Percentiles rank a stretch among this genome's conserved stretches.
Evolutionary conservation across 2,888 invertebrate species (phyloP).

Genomic region (Teleiodes luculella): DNA sequence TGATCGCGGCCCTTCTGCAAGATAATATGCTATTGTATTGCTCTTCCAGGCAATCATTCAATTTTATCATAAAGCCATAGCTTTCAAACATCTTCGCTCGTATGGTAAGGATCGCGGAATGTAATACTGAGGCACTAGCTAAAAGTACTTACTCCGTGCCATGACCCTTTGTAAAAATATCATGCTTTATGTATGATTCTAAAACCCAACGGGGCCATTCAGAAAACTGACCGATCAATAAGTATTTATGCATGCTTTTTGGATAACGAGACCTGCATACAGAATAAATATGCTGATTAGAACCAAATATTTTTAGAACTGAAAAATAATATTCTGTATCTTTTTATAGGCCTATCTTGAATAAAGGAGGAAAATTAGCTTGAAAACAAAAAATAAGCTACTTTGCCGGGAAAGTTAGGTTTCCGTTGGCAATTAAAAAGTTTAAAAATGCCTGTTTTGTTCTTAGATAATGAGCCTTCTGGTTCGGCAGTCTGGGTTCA

Average conservation of each 20-base stretch:
- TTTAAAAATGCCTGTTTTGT: constrained; percentile 47
- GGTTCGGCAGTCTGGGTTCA: constrained; percentile 45
- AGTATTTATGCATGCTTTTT: background rate
- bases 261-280: background rate
- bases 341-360: constrained; percentile 2
- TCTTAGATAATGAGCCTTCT: constrained; percentile 51
- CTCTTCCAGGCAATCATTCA: constrained; percentile 34
- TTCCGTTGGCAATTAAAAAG: constrained; percentile 65
- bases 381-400: constrained; percentile 38
- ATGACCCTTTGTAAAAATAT: background rate
- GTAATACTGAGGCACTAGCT: background rate
- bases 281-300: constrained; percentile 1
- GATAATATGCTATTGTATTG: constrained; percentile 52
- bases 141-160: background rate
- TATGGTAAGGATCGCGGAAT: background rate
- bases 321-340: constrained; percentile 8
- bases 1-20: constrained; percentile 50
- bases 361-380: constrained; percentile 31
- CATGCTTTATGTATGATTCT: background rate
- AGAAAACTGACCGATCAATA: background rate
- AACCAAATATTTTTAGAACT: constrained; percentile 4
- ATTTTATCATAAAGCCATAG: constrained; percentile 31
- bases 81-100: constrained; percentile 4
- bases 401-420: constrained; percentile 44
- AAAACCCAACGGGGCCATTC: background rate